Evolutionary conservation across 2,113 vertebrate species (phyloP).

Genomic region (Macrotus californicus): DNA sequence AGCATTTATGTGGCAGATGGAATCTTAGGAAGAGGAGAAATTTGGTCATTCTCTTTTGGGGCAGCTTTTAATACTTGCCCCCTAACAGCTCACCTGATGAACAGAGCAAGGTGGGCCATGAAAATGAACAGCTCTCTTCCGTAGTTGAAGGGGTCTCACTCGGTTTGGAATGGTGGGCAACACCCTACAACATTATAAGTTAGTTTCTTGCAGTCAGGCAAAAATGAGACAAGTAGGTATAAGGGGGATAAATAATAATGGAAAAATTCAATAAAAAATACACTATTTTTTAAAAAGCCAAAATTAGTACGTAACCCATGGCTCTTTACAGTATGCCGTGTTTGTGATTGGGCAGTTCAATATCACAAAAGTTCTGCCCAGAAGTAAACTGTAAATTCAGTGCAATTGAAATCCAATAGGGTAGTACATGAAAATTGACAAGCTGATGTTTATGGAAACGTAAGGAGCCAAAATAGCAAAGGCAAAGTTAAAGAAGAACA

Average conservation of each 20-base stretch:
- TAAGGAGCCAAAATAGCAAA: not conserved
- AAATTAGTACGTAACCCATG: too few relatives aligned
- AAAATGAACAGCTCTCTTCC: not conserved
- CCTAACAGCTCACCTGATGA: not conserved
- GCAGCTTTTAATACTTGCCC: not conserved
- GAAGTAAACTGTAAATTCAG: not conserved
- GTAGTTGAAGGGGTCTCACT: not conserved
- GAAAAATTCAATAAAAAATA: too few relatives aligned
- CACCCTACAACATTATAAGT: not conserved
- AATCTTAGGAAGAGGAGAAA: not conserved
- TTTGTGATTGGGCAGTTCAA: not conserved
- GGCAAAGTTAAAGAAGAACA: not conserved
- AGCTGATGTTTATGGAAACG: not conserved
- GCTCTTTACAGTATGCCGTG: not conserved
- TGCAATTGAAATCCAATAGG: not conserved
- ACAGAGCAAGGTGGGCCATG: too few relatives aligned
- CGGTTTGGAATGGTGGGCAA: not conserved
- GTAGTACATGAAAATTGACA: not conserved
- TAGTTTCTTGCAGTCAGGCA: not conserved
- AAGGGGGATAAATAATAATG: too few relatives aligned
- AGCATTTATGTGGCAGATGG: not conserved
- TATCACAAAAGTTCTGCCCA: not conserved
- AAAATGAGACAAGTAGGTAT: not conserved
- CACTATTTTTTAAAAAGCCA: too few relatives aligned
- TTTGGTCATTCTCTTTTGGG: not conserved